Conservation (phyloP, 2,113 vertebrate species). For the Lepisosteus oculatus region DNA sequence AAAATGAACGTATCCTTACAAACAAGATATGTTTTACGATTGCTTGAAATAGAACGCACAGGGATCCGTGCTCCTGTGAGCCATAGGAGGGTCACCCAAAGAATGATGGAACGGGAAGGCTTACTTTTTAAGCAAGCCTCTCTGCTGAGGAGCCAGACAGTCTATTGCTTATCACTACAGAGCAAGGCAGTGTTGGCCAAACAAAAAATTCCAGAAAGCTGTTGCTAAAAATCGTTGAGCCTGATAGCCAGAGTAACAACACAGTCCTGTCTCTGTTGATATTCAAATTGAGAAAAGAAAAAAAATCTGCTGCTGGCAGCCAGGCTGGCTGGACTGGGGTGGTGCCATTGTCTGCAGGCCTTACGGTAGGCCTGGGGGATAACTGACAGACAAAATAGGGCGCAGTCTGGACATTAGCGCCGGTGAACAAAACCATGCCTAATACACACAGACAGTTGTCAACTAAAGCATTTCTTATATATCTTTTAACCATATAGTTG, state of each 20-base stretch:
- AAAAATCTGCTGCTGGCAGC: constrained; percentile 31
- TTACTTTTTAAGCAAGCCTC: constrained; percentile 57
- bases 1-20: too few relatives aligned
- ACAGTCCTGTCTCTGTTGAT: constrained; percentile 31
- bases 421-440: constrained; percentile 17
- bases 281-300: constrained; percentile 31
- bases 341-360: constrained; percentile 10
- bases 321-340: constrained; percentile 17
- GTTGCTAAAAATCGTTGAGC: constrained; percentile 41
- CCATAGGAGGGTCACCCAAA: constrained; percentile 33
- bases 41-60: too few relatives aligned
- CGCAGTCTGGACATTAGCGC: constrained; percentile 17
- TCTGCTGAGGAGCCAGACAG: constrained; percentile 81
- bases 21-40: too few relatives aligned
- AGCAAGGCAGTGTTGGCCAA: constrained; percentile 62
- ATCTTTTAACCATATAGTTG: too few relatives aligned
- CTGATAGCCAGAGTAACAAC: constrained; percentile 52
- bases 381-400: constrained; percentile 18
- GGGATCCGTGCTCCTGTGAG: background rate
- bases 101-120: constrained; percentile 50
- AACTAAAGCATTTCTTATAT: too few relatives aligned
- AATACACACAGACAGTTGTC: background rate
- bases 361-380: constrained; percentile 7
- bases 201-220: constrained; percentile 55
- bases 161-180: constrained; percentile 78